Conservation (phyloP, 35 echinoderm and acorn worm species). For the Stichopus chloronotus region DNA sequence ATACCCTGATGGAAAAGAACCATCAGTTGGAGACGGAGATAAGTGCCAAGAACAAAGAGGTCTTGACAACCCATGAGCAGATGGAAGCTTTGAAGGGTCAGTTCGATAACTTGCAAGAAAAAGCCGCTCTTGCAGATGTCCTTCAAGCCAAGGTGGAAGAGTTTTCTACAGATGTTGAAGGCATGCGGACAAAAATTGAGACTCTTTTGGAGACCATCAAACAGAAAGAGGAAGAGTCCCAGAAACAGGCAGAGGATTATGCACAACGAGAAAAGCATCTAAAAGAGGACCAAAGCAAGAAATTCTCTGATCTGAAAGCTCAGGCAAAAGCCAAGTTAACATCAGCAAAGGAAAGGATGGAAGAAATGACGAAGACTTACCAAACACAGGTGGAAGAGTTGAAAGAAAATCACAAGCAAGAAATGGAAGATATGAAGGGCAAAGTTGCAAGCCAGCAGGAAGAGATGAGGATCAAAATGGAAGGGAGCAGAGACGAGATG, state of each 20-base stretch:
- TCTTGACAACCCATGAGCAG: slow-evolving; percentile 71
- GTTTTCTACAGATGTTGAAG: slow-evolving; percentile 41
- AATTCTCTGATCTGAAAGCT: slow-evolving; percentile 75
- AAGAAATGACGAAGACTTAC: slow-evolving; percentile 61
- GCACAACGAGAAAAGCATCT: slow-evolving; percentile 55
- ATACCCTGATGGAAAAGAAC: slow-evolving; percentile 61
- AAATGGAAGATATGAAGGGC: slow-evolving; percentile 54
- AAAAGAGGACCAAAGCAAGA: slow-evolving; percentile 73
- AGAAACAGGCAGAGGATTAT: slow-evolving; percentile 69
- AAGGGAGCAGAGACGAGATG: slow-evolving; percentile 44
- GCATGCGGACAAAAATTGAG: slow-evolving; percentile 55
- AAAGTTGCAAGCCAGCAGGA: slow-evolving; percentile 44
- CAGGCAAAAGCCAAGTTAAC: slow-evolving; percentile 88
- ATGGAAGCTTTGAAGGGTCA: slow-evolving; percentile 42
- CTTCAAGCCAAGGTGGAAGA: slow-evolving; percentile 58
- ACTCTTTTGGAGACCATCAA: slow-evolving; percentile 71
- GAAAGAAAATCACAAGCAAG: slow-evolving; percentile 57
- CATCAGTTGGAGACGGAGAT: slow-evolving; percentile 75
- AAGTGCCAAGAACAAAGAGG: slow-evolving; percentile 86
- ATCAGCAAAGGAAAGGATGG: slow-evolving; percentile 67
- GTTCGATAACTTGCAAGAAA: slow-evolving; percentile 53
- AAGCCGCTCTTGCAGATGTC: slow-evolving; percentile 19
- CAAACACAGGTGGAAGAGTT: slow-evolving; percentile 53
- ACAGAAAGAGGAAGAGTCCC: slow-evolving; percentile 64
- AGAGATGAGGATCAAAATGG: slow-evolving; percentile 45